Base-by-base conservation (phyloP, 2,888 invertebrate genomes). In the Ariolimax columbianus region DNA sequence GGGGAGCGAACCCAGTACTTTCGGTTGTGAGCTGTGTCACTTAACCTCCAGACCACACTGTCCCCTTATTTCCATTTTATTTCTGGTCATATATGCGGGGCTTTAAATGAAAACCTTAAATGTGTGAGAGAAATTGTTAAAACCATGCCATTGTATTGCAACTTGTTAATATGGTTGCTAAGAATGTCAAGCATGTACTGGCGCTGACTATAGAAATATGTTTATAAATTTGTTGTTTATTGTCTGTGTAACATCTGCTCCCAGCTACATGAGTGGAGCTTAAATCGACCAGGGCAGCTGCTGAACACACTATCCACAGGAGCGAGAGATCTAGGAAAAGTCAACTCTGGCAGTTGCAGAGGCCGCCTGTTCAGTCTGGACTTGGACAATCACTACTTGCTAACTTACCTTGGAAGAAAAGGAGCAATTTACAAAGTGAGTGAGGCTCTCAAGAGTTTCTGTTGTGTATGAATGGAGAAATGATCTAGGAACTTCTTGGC, bases 391-490 rank as follows among this genome's bases (percentile, higher is more conserved):
- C 91, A 93, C 70, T 94, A 95, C 89, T 91, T 95, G 17, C 90
- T 95, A 38, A 93, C 95, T 7, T 95, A 94, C 90, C 93, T 93
- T 40, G 92, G 93, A 40, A 89, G 89, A 66, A 94, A 94, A 59
- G 95, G 94, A 26, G 89, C 93, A 63, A 93, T 95, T 36, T 95
- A 95, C 88, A 93, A 94, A 92, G 95, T 95, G 89, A 89, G 88
- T 73, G 17, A 51, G 19, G 33, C 51, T 51, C n/a, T 14, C n/a
- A n/a, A n/a, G n/a, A n/a, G n/a, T n/a, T n/a, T n/a, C n/a, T n/a
- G n/a, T n/a, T n/a, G n/a, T n/a, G n/a, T n/a, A n/a, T n/a, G n/a
- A n/a, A n/a, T n/a, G n/a, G n/a, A n/a, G n/a, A n/a, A n/a, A n/a
- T n/a, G n/a, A n/a, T n/a, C n/a, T n/a, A n/a, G n/a, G n/a, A n/a